Base-by-base conservation (phyloP, 1,140 invertebrate species). In the Periplaneta americana region DNA sequence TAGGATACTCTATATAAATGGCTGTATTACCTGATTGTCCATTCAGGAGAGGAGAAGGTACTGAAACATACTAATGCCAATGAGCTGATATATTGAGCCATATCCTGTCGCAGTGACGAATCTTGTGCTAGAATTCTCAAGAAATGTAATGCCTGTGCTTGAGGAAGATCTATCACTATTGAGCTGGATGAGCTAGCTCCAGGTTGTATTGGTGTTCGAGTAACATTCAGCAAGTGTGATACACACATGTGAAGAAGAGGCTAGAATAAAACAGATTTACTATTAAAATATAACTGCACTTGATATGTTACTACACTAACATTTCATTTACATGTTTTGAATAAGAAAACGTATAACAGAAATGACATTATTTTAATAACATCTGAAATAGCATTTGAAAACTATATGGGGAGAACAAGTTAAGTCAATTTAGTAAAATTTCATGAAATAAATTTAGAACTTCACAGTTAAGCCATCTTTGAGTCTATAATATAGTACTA, bases 111-210 rank as follows among this genome's bases (percentile, higher is more conserved):
- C 74, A 92, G 86, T 78, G 87, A 87, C 75, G 90, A 88, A 83
- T 92, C 91, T 33, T 88, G 87, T 37, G 92, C 88, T 13, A 92
- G 84, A 1, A 86, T 85, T 36, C 88, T 89, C 11, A 93, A 84
- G 82, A 92, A 90, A 83, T 92, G 90, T 28, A 92, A 82, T 37
- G 89, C 89, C 85, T 91, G 90, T 34, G 87, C 85, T 37, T 85
- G 85, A 1, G 87, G 86, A 48, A 85, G 84, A 81, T 88, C 87
- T 9, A 83, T 74, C 39, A 85, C 84, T 11, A 37, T 17, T 79
- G 39, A 36, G 22, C 33, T 8, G 8, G 22, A 22, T 9, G 48
- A 66, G 28, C 48, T 66, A 66, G 28, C n/a, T 8, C n/a, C 22
- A 33, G 0, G 10, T 9, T 18, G 6, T 17, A 79, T 9, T 36